Base-by-base conservation (phyloP, 2,888 invertebrate genomes). In the Pristionchus mayeri region DNA sequence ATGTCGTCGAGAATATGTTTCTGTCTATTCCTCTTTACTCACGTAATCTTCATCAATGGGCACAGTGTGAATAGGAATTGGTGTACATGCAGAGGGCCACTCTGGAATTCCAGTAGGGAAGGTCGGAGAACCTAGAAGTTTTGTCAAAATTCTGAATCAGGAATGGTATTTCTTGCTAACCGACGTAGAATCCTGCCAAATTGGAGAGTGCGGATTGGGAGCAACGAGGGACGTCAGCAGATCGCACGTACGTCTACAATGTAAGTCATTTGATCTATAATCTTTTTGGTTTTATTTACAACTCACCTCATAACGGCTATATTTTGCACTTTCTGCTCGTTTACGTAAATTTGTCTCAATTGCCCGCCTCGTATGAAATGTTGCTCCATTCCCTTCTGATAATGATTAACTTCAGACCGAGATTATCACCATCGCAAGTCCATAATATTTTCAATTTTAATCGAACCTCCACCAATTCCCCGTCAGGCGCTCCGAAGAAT, bases 1-100 rank as follows among this genome's bases (percentile, higher is more conserved):
- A n/a, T n/a, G n/a, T n/a, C n/a, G n/a, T n/a, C n/a, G n/a, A n/a
- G n/a, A n/a, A n/a, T n/a, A n/a, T n/a, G n/a, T n/a, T n/a, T n/a
- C n/a, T n/a, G n/a, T n/a, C n/a, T n/a, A n/a, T n/a, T n/a, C n/a
- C n/a, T n/a, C n/a, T n/a, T n/a, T n/a, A 24, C 48, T n/a, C 24
- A 82, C 82, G n/a, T 34, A 21, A n/a, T 82, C 82, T 44, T 82
- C 63, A 27, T 82, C 82, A 9, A 63, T 21, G 1, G 60, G 60
- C 24, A 60, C 50, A 0, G 82, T 34, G 67, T 82, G 82, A 0
- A 82, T 11, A 3, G 82, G 82, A 27, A 82, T 67, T 21, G 82
- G 82, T 16, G 82, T 82, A 63, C 82, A 82, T 1, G 18, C 18
- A 0, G 44, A 18, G 9, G 82, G 82, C 82, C 82, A 82, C 11